Conservation (phyloP, 2,888 invertebrate species). For the Melanophora roralis region DNA sequence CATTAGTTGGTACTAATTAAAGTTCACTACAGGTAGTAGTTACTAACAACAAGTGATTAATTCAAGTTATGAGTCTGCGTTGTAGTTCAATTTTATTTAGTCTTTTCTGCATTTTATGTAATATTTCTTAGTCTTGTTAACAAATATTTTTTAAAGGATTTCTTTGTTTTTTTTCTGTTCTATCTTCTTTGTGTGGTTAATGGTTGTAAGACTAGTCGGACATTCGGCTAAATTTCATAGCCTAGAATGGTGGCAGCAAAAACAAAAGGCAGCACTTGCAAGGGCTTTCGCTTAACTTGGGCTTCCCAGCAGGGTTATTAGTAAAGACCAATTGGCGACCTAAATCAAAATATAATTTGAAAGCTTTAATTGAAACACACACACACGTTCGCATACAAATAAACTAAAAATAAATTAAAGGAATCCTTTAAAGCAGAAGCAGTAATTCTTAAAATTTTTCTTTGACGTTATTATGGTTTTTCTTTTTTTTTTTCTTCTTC, state of each 20-base stretch:
- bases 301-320: constrained; percentile 56
- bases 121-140: constrained; percentile 45
- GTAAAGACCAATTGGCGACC: constrained; percentile 57
- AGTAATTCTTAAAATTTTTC: not conserved
- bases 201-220: not conserved
- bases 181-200: constrained; percentile 33
- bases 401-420: constrained; percentile 6
- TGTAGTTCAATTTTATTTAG: constrained; percentile 2
- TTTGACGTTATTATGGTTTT: not conserved
- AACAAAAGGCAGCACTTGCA: constrained; percentile 3
- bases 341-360: constrained; percentile 66
- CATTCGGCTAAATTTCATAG: constrained; percentile 9
- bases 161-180: constrained; percentile 31
- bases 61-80: constrained; percentile 64
- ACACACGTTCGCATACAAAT: constrained; percentile 38
- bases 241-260: not conserved
- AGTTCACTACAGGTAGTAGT: constrained; percentile 64
- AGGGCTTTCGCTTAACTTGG: constrained; percentile 32
- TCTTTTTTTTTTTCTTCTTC: not conserved
- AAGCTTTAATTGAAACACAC: constrained; percentile 66
- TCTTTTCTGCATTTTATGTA: constrained; percentile 48
- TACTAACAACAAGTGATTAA: constrained; percentile 64
- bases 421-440: constrained; percentile 43
- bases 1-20: no score
- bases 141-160: constrained; percentile 14